Evolutionary conservation across 2,113 vertebrate species (phyloP), one percentile per base, ranked within the genome.

Genomic region (Megaceryle torquata): DNA sequence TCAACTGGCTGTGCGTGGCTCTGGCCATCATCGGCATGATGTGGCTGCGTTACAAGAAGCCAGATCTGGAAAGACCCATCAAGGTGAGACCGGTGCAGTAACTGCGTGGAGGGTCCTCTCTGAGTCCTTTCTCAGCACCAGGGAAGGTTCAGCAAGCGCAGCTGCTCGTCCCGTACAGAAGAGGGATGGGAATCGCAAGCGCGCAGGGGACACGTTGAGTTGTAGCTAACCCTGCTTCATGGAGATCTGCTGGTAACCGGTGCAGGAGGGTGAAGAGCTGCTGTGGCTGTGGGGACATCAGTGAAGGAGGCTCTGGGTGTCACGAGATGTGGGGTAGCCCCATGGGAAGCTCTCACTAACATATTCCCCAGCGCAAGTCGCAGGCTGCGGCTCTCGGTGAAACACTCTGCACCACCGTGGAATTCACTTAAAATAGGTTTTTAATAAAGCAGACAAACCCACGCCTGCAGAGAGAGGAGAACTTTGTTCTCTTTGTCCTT

Each of bases 1-100:
- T 99, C 97, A 99, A 99, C 98, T 99, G 99, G 99, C 98, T 99
- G 11, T 99, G 99, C 4, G 99, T 99, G 91, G 99, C 99, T 53
- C 95, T 99, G 98, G 99, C 99, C 18, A 99, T 99, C 95, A 31
- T 99, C 0, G 99, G 99, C 10, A 99, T 99, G 99, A 98, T 99
- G 98, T 99, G 99, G 99, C 98, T 99, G 15, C 99, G 99, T 19
- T 99, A 98, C 89, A 99, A 98, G 98, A 99, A 98, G 84, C 99
- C 99, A 0, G 99, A 99, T 72, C 91, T 99, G 81, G 98, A 99
- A 91, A 98, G 99, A 28, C 99, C 99, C 71, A 99, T 99, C 96
- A 99, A 98, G 98, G 99, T 99, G 94, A 98, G 98, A 9, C 8
- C 1, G 1, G 53, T 5, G 39, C 17, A 50, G 71, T 13, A 16